phyloP scores from a whole-genome alignment of 1,140 invertebrate species.

The Zaprionus inermis region DNA sequence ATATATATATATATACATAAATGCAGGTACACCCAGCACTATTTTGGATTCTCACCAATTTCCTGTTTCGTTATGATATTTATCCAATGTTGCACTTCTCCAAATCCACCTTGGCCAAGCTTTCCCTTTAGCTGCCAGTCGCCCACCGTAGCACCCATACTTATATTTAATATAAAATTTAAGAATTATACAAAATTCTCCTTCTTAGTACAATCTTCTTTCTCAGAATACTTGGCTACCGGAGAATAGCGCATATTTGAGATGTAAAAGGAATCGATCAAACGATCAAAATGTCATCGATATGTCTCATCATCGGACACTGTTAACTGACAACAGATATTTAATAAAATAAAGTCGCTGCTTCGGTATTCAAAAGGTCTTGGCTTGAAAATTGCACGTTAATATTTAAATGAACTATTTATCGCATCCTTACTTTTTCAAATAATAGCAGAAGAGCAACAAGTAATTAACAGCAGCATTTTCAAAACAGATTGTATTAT shows the following conservation, averaged over 20 bases:
- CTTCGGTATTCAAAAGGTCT: not conserved
- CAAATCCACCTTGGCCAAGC: slow-evolving; percentile 69
- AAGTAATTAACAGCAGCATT: not conserved
- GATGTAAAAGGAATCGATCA: not conserved
- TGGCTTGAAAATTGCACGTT: not conserved
- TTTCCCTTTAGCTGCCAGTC: slow-evolving; percentile 43
- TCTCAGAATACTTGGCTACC: not conserved
- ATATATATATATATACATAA: slow-evolving; percentile 4
- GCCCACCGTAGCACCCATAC: slow-evolving; percentile 16
- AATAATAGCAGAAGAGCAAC: not conserved
- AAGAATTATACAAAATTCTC: not conserved
- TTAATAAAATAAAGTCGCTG: no score
- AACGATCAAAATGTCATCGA: not conserved
- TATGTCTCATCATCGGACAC: not conserved
- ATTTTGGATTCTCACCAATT: slow-evolving; percentile 58
- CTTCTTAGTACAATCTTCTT: not conserved
- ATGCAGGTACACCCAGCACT: slow-evolving; percentile 20
- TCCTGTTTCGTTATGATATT: slow-evolving; percentile 47
- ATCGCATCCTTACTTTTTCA: not conserved
- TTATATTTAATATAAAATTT: not conserved
- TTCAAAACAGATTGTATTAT: not conserved
- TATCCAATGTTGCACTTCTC: slow-evolving; percentile 63
- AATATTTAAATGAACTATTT: not conserved
- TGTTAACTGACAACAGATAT: slow-evolving; percentile 24
- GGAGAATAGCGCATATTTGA: not conserved